Evolutionary conservation across 2,113 vertebrate species (phyloP).

Genomic region (Halichoerus grypus): DNA sequence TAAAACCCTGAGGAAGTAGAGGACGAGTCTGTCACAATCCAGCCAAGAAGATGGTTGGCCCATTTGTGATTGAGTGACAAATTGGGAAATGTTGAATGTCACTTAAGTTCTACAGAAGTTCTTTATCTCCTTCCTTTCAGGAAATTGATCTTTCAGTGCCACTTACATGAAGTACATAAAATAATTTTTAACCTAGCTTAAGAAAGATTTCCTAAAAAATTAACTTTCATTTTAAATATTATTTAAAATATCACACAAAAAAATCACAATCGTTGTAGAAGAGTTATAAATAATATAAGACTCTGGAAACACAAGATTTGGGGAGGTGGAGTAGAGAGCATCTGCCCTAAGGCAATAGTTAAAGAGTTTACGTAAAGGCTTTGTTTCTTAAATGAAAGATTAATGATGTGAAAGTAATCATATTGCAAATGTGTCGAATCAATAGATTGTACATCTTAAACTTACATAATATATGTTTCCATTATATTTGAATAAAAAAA

Average conservation of each 20-base stretch:
- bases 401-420: not conserved
- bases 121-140: not conserved
- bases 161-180: not conserved
- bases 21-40: not conserved
- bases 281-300: not conserved
- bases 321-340: not conserved
- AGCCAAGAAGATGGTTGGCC: not conserved
- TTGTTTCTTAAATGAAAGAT: not conserved
- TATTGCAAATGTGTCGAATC: not conserved
- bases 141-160: not conserved
- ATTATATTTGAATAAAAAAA: not conserved
- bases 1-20: not conserved
- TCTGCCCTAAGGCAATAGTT: not conserved
- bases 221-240: not conserved
- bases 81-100: not conserved
- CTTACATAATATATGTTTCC: not conserved
- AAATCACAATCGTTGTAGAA: not conserved
- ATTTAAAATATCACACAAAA: not conserved
- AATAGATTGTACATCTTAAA: not conserved
- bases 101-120: not conserved
- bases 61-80: not conserved
- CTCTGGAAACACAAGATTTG: not conserved
- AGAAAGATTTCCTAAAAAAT: not conserved
- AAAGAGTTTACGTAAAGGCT: not conserved
- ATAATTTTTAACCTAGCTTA: not conserved